These are phyloP conservation scores for Characodon lateralis DNA, from an alignment of 2,797 vertebrate species.

Conservation along the genomic window DNA sequence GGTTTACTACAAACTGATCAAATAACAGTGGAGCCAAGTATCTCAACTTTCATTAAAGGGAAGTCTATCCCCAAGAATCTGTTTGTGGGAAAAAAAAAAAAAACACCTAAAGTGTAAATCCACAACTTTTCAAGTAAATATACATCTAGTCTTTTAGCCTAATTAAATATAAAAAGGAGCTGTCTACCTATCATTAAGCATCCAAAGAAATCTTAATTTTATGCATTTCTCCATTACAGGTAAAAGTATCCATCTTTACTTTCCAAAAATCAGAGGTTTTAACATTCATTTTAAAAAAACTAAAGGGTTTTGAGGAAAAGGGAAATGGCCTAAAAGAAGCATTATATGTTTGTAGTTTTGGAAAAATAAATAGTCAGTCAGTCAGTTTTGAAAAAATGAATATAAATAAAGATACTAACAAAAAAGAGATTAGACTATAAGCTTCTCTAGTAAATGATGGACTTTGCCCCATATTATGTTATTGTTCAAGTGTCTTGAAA, in stretches of 20 bases:
- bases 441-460: neutral
- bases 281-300: neutral
- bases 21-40: conserved; percentile 75
- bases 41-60: conserved; percentile 70
- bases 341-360: neutral
- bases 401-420: neutral
- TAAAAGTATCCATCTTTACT: too few species aligned
- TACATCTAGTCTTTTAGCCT: neutral
- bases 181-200: neutral
- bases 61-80: conserved; percentile 59
- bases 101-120: conserved; percentile 59
- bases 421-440: neutral
- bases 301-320: neutral
- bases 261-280: neutral
- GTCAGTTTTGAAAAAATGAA: too few species aligned
- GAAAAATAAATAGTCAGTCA: too few species aligned
- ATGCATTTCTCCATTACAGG: too few species aligned
- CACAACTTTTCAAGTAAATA: neutral
- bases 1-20: conserved; percentile 75
- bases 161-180: neutral
- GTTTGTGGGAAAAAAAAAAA: conserved; percentile 48
- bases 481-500: conserved; percentile 4
- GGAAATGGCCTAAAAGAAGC: neutral
- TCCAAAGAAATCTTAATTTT: neutral
- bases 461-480: neutral